A percentile compares a stretch with the other conserved stretches of the same genome.
These are phyloP conservation scores for Allygus modestus DNA, from an alignment of 2,888 invertebrate genomes.

Conservation along the genomic window DNA sequence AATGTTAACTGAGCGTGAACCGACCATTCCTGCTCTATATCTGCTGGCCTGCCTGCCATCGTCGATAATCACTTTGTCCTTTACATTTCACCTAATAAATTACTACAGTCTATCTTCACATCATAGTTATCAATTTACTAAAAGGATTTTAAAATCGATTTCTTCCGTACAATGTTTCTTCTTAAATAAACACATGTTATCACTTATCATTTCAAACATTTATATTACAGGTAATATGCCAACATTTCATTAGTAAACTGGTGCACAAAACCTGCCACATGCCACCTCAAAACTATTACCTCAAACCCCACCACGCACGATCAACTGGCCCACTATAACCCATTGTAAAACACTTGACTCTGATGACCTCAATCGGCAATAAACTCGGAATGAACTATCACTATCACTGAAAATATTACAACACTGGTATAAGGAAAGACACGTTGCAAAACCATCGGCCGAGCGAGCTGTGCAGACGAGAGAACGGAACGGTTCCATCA, in stretches of 20 bases:
- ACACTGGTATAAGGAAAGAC: slow-evolving; percentile 18
- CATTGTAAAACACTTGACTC: neutral
- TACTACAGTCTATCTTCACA: too few species aligned
- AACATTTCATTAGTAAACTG: neutral
- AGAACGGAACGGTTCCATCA: neutral
- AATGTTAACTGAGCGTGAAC: slow-evolving; percentile 84
- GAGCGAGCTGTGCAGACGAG: neutral
- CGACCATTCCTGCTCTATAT: slow-evolving; percentile 81
- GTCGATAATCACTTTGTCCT: neutral
- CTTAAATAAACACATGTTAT: neutral
- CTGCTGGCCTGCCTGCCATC: slow-evolving; percentile 58
- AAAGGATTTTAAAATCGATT: neutral
- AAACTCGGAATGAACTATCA: slow-evolving; percentile 7
- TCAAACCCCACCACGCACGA: too few species aligned
- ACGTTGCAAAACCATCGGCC: slow-evolving; percentile 24
- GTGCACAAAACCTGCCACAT: neutral
- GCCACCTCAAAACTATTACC: neutral
- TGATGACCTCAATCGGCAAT: neutral
- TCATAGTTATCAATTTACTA: too few species aligned
- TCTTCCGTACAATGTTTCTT: neutral
- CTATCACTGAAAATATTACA: neutral
- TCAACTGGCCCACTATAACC: too few species aligned
- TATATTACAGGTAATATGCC: neutral
- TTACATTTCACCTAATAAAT: slow-evolving; percentile 35
- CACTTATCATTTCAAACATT: neutral